Evolutionary conservation across 1,140 invertebrate species (phyloP).

Genomic region (Cotesia typhae): DNA sequence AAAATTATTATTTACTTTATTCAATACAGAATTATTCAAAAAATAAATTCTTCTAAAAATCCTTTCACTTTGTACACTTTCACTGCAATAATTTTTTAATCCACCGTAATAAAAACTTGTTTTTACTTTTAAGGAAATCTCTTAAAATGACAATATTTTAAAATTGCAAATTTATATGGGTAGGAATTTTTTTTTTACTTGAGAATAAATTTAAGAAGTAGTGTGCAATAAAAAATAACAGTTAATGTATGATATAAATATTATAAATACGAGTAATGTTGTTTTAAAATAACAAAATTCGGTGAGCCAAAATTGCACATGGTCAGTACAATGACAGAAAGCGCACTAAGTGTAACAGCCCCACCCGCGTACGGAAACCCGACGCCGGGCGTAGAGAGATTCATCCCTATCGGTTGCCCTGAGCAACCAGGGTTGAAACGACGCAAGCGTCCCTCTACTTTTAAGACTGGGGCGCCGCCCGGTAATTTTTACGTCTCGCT

Average conservation of each 20-base stretch:
- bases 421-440: constrained; percentile 51
- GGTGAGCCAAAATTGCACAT: constrained; percentile 44
- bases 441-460: constrained; percentile 52
- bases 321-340: constrained; percentile 54
- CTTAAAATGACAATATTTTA: no score
- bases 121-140: no score
- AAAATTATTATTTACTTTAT: no score
- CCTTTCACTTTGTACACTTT: no score
- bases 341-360: constrained; percentile 58
- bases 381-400: constrained; percentile 59
- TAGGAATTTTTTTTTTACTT: no score
- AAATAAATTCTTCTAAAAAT: no score
- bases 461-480: constrained; percentile 20
- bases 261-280: background rate
- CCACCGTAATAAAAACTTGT: no score
- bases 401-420: constrained; percentile 60
- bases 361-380: constrained; percentile 56
- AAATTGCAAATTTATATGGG: no score
- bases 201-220: no score
- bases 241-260: background rate
- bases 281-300: constrained; percentile 9
- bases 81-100: no score
- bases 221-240: no score
- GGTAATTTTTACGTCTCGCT: constrained; percentile 2
- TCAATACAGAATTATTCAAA: no score